Evolutionary conservation across 1,140 invertebrate genomes (phyloP).

Genomic region (Pogonus chalceus): DNA sequence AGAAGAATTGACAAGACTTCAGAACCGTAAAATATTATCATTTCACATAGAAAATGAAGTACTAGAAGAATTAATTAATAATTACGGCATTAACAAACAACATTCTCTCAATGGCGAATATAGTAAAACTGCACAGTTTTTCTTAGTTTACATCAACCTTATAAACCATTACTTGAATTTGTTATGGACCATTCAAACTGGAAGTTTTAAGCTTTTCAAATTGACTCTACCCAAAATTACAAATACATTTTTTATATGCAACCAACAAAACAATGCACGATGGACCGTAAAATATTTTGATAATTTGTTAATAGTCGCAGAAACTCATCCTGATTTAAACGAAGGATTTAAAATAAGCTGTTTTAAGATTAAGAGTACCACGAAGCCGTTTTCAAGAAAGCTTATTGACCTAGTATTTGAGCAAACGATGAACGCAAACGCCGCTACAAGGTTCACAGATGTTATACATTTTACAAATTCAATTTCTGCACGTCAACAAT

Average conservation of each 20-base stretch:
- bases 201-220: conserved; percentile 23
- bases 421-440: conserved; percentile 24
- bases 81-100: conserved; percentile 14
- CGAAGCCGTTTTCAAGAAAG: conserved; percentile 19
- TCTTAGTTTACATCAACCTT: conserved; percentile 26
- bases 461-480: conserved; percentile 22
- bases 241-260: too few relatives aligned
- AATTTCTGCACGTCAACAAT: conserved; percentile 22
- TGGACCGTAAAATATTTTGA: conserved; percentile 11
- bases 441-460: conserved; percentile 18
- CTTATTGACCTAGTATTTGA: conserved; percentile 21
- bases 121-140: conserved; percentile 13
- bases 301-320: conserved; percentile 13
- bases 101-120: conserved; percentile 9
- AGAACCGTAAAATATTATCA: conserved; percentile 13
- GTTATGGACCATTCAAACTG: conserved; percentile 21
- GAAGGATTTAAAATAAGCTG: conserved; percentile 12
- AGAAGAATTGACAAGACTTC: conserved; percentile 15
- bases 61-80: conserved; percentile 15
- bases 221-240: conserved; percentile 14
- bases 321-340: conserved; percentile 14
- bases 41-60: conserved; percentile 21
- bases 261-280: conserved; percentile 10
- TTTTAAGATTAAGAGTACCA: conserved; percentile 18
- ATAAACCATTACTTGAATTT: conserved; percentile 21